Evolutionary conservation across 2,797 vertebrate species (phyloP).

Genomic region (Ataeniobius toweri): DNA sequence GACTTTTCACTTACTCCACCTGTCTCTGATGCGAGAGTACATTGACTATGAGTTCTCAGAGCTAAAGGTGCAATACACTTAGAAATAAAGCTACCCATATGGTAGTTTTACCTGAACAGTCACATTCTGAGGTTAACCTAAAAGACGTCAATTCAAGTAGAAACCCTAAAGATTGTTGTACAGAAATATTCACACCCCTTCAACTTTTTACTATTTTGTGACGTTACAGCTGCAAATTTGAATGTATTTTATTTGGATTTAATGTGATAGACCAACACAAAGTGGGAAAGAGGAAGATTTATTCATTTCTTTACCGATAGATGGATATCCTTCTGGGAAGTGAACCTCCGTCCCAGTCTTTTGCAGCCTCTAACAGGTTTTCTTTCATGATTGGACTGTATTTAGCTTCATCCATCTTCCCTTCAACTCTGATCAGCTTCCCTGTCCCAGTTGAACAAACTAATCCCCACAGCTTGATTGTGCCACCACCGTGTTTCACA

Average conservation of each 20-base stretch:
- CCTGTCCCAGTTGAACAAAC: too few relatives aligned
- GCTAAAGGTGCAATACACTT: constrained; percentile 81
- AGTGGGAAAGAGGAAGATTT: background rate
- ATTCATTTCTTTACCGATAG: background rate
- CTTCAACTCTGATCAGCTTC: too few relatives aligned
- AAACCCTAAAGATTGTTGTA: background rate
- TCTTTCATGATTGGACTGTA: too few relatives aligned
- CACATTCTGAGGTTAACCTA: background rate
- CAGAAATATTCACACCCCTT: too few relatives aligned
- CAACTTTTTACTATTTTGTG: background rate
- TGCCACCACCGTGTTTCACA: too few relatives aligned
- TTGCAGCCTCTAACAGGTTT: too few relatives aligned
- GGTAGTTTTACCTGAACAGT: background rate
- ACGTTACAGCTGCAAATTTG: background rate
- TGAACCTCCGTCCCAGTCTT: too few relatives aligned
- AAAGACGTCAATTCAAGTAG: background rate
- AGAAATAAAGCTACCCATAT: constrained; percentile 51
- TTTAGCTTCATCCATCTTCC: too few relatives aligned
- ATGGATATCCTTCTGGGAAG: too few relatives aligned
- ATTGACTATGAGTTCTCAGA: constrained; percentile 97
- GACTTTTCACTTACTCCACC: constrained; percentile 95
- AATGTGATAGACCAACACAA: background rate
- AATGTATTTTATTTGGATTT: background rate
- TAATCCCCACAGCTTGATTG: too few relatives aligned
- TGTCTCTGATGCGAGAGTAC: constrained; percentile 98